Evolutionary conservation across 2,113 vertebrate species (phyloP).

Genomic region (Callaeas wilsoni): DNA sequence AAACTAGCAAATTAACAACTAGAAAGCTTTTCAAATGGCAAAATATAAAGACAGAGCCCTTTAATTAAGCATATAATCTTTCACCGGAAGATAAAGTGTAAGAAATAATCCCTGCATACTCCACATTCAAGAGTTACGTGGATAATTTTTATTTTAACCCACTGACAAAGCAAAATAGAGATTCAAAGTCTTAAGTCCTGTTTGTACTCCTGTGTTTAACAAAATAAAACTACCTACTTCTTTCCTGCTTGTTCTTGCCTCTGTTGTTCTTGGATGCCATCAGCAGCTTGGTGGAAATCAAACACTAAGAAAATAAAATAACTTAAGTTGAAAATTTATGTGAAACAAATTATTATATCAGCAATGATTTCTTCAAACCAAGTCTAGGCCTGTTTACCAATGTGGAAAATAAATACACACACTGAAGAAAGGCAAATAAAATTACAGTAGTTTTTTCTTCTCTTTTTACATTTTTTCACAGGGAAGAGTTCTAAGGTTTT

Average conservation of each 20-base stretch:
- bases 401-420: not conserved
- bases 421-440: not conserved
- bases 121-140: not conserved
- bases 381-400: not conserved
- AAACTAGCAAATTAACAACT: not conserved
- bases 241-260: conserved; percentile 96
- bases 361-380: not conserved
- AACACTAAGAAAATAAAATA: conserved; percentile 82
- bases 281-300: conserved; percentile 98
- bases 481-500: not conserved
- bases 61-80: not conserved
- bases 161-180: not conserved
- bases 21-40: not conserved
- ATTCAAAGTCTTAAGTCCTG: not conserved
- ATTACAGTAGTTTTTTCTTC: not conserved
- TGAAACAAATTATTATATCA: not conserved
- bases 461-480: not conserved
- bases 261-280: conserved; percentile 95
- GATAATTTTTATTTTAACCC: not conserved
- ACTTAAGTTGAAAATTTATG: not conserved
- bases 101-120: not conserved
- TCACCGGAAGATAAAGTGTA: not conserved
- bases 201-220: not conserved
- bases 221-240: conserved; percentile 80
- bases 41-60: not conserved